Percentiles rank a stretch among this genome's conserved stretches.
Evolutionary conservation across 1,140 invertebrate genomes (phyloP).

Genomic region (Trissolcus basalis): DNA sequence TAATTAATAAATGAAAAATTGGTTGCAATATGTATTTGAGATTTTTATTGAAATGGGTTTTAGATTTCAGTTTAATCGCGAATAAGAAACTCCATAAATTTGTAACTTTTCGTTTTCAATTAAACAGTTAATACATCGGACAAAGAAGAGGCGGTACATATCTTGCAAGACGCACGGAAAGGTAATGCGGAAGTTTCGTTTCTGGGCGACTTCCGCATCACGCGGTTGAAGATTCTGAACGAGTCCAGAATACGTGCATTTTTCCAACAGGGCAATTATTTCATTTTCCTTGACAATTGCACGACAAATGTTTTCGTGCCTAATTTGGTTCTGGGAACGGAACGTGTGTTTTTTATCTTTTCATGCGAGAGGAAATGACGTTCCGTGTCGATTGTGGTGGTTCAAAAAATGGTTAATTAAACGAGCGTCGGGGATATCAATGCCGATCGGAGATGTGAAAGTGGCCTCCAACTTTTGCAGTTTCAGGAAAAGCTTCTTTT

Average conservation of each 20-base stretch:
- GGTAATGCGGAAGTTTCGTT: constrained; percentile 63
- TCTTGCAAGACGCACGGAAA: constrained; percentile 61
- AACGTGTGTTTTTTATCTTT: background rate
- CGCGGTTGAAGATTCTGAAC: constrained; percentile 32
- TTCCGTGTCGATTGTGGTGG: constrained; percentile 16
- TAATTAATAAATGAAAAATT: too few species aligned
- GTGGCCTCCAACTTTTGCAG: constrained; percentile 44
- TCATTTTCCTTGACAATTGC: background rate
- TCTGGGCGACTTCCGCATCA: constrained; percentile 51
- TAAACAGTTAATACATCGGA: background rate
- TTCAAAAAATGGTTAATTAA: constrained; percentile 41
- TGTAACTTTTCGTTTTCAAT: too few species aligned
- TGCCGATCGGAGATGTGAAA: constrained; percentile 39
- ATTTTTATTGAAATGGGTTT: too few species aligned
- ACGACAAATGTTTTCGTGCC: constrained; percentile 8
- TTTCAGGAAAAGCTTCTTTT: constrained; percentile 44
- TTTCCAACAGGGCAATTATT: background rate
- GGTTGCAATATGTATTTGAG: too few species aligned
- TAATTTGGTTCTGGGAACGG: constrained; percentile 11
- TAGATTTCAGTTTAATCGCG: too few species aligned
- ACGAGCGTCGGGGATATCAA: constrained; percentile 29
- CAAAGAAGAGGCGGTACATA: constrained; percentile 53
- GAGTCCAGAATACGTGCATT: constrained; percentile 20
- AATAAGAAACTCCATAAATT: too few species aligned
- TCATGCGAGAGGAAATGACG: constrained; percentile 4